Evolutionary conservation across 2,797 vertebrate genomes (phyloP), one percentile per base, ranked within the genome.

Genomic region (Epinephelus malabaricus): DNA sequence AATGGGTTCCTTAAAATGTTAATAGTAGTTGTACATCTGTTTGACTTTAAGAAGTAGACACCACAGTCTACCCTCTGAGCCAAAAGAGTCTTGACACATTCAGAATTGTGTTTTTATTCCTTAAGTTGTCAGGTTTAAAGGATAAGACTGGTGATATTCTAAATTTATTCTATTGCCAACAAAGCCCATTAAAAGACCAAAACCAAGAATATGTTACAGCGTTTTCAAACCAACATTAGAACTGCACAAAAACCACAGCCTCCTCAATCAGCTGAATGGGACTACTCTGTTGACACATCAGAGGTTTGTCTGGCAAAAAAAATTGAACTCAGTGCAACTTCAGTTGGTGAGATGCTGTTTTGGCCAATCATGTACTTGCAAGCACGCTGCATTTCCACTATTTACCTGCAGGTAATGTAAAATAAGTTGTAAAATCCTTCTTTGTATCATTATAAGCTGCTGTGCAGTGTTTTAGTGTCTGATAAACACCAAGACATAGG

Each of bases 101-200:
- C 18, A 38, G 38, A 11, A 38, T 21, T 51, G 19, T 23, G 47
- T 23, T 25, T 40, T 0, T 38, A 38, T 51, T 40, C 3, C 4
- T 46, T 40, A 30, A 10, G 8, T 2, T 19, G 5, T 34, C 13
- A 45, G 51, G 7, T 63, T 49, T 69, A 47, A 54, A 69, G 10
- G 2, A 62, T n/a, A 47, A 58, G 30, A 17, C 62, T 17, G 54
- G 12, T 11, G 11, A 21, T 46, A 53, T 67, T 61, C 3, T 23
- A 5, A 40, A 3, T 63, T 59, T 62, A 47, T 40, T 9, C 30
- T 54, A 14, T 54, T 27, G 19, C 11, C 47, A 55, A 66, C 2
- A 68, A 73, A 54, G 66, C 25, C 61, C 27, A 63, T 49, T 43
- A 63, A 67, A 55, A 60, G 11, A 69, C 30, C 49, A 25, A 67